These are phyloP conservation scores for Araneus ventricosus DNA, from an alignment of 1,140 invertebrate genomes.

Conservation along the genomic window DNA sequence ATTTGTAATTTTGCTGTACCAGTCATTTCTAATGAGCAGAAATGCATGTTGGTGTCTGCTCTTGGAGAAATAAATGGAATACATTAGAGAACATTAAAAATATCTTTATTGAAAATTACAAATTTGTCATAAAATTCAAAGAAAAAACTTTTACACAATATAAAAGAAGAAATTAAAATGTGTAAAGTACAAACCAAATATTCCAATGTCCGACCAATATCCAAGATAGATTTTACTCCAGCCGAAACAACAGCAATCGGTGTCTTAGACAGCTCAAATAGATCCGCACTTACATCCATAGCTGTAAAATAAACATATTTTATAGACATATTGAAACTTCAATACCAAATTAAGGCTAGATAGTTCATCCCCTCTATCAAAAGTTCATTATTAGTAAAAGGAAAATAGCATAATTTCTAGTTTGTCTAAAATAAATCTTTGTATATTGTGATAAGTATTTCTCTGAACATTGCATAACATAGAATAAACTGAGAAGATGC, in stretches of 20 bases:
- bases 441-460: too few relatives aligned
- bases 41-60: not conserved
- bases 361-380: too few relatives aligned
- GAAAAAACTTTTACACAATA: not conserved
- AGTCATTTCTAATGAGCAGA: slow-evolving; percentile 5
- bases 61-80: slow-evolving; percentile 4
- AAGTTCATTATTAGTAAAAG: too few relatives aligned
- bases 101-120: slow-evolving; percentile 12
- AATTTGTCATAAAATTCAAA: not conserved
- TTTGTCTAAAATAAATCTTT: too few relatives aligned
- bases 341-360: too few relatives aligned
- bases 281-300: slow-evolving; percentile 96
- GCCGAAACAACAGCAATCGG: slow-evolving; percentile 95
- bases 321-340: too few relatives aligned
- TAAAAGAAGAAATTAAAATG: slow-evolving; percentile 72
- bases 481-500: too few relatives aligned
- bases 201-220: slow-evolving; percentile 96
- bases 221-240: slow-evolving; percentile 98
- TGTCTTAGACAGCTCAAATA: slow-evolving; percentile 92
- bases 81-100: not conserved
- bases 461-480: too few relatives aligned
- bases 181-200: slow-evolving; percentile 92
- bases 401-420: too few relatives aligned
- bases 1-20: not conserved
- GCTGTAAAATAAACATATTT: slow-evolving; percentile 77